These are phyloP conservation scores for Caprella mutica DNA, from an alignment of 2,888 invertebrate species.

Conservation along the genomic window DNA sequence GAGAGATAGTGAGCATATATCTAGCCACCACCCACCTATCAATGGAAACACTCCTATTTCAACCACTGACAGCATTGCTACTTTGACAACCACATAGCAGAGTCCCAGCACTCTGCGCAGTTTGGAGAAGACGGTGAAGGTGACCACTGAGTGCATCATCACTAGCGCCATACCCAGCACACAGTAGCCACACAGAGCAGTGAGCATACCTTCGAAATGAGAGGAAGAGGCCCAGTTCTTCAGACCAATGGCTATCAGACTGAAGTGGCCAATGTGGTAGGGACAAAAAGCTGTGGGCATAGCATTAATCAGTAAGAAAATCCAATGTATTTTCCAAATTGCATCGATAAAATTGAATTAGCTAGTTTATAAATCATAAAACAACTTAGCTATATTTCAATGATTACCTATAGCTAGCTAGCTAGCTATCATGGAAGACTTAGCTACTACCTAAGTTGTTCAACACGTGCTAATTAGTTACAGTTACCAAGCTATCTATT, in stretches of 20 bases:
- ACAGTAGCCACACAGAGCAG: conserved; percentile 85
- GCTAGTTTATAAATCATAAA: too few relatives aligned
- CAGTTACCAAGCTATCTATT: too few relatives aligned
- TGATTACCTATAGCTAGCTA: too few relatives aligned
- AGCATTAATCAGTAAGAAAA: too few relatives aligned
- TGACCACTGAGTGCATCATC: conserved; percentile 69
- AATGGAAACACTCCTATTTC: conserved; percentile 95
- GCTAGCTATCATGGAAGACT: too few relatives aligned
- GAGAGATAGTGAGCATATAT: conserved; percentile 87
- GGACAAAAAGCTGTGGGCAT: conserved; percentile 84
- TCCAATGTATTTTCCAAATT: too few relatives aligned
- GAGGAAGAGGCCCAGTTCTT: conserved; percentile 57
- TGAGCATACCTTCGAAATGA: conserved; percentile 85
- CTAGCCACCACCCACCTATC: conserved; percentile 98
- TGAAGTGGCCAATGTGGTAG: conserved; percentile 82
- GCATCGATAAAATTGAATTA: too few relatives aligned
- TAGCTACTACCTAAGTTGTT: too few relatives aligned
- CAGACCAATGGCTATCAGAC: conserved; percentile 59
- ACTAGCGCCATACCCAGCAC: conserved; percentile 72
- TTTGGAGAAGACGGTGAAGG: conserved; percentile 59
- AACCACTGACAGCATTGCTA: conserved; percentile 85
- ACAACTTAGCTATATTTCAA: too few relatives aligned
- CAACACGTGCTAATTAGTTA: too few relatives aligned
- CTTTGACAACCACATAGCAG: conserved; percentile 79
- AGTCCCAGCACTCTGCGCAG: conserved; percentile 78